Conservation (phyloP, 2,888 invertebrate species). For the Beris chalybata region DNA sequence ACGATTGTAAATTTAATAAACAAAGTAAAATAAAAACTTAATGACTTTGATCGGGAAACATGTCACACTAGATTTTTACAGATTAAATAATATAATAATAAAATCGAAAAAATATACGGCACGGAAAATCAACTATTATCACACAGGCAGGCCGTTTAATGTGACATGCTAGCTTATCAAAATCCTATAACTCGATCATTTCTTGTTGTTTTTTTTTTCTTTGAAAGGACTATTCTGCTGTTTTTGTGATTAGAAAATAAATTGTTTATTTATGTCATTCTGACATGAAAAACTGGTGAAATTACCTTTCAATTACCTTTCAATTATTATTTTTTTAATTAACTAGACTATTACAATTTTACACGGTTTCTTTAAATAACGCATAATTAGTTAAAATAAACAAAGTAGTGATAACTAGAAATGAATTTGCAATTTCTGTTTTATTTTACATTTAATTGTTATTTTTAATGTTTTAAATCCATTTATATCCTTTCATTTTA, state of each 20-base stretch:
- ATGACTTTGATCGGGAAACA: not conserved
- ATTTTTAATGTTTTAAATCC: not conserved
- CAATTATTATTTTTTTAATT: slow-evolving; percentile 19
- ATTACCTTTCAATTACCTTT: slow-evolving; percentile 21
- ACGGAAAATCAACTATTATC: slow-evolving; percentile 40
- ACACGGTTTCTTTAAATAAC: slow-evolving; percentile 23
- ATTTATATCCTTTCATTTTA: slow-evolving; percentile 7
- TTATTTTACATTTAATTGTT: too few species aligned
- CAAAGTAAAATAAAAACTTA: too few species aligned
- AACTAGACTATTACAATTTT: slow-evolving; percentile 30
- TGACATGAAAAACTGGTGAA: slow-evolving; percentile 16
- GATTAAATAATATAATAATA: slow-evolving; percentile 1
- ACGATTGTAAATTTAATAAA: slow-evolving; percentile 3
- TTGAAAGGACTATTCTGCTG: not conserved
- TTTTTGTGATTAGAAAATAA: slow-evolving; percentile 2
- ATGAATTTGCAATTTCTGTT: not conserved
- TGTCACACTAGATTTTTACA: slow-evolving; percentile 10
- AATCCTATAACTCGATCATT: not conserved
- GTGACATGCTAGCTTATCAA: slow-evolving; percentile 33
- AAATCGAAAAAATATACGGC: slow-evolving; percentile 32
- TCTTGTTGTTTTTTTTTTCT: slow-evolving; percentile 12
- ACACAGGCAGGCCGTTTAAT: slow-evolving; percentile 40
- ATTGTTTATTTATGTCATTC: slow-evolving; percentile 9
- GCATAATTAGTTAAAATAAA: slow-evolving; percentile 27
- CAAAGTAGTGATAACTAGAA: slow-evolving; percentile 30